phyloP scores from a whole-genome alignment of 2,888 invertebrate species.

The Nyleta sp. region DNA sequence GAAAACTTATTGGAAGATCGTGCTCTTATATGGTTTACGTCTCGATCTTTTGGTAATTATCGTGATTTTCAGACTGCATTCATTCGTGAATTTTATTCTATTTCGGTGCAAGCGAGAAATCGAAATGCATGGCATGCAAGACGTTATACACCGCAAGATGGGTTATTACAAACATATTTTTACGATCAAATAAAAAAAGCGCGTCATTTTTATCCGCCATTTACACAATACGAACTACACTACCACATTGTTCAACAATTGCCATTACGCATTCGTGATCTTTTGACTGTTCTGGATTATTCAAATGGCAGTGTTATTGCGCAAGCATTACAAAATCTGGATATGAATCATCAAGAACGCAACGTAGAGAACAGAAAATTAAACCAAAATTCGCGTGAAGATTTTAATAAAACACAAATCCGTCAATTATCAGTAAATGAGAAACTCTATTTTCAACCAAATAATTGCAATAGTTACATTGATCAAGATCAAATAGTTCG shows the following conservation, averaged over 20 bases:
- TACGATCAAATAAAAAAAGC: conserved; percentile 42
- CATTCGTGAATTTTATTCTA: conserved; percentile 36
- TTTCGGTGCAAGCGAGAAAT: conserved; percentile 26
- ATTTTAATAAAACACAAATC: neutral
- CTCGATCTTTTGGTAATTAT: conserved; percentile 12
- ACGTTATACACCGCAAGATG: conserved; percentile 8
- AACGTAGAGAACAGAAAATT: neutral
- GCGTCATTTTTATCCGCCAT: conserved; percentile 38
- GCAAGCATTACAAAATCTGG: conserved; percentile 16
- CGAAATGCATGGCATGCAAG: conserved; percentile 23
- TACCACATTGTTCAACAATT: conserved; percentile 49
- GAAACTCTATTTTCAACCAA: no score
- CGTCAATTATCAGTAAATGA: neutral
- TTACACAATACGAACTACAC: conserved; percentile 41
- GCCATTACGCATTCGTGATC: conserved; percentile 26
- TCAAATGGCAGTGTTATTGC: conserved; percentile 9
- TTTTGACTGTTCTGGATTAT: conserved; percentile 16
- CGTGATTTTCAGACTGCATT: conserved; percentile 15
- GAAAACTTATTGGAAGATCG: conserved; percentile 20
- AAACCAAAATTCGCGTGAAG: neutral
- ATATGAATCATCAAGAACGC: conserved; percentile 13
- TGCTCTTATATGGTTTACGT: conserved; percentile 22
- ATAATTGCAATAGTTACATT: no score
- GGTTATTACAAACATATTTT: conserved; percentile 41
- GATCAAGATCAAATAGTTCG: no score